phyloP scores from a whole-genome alignment of 2,888 invertebrate species.

The Rambutsinella grinnellia region DNA sequence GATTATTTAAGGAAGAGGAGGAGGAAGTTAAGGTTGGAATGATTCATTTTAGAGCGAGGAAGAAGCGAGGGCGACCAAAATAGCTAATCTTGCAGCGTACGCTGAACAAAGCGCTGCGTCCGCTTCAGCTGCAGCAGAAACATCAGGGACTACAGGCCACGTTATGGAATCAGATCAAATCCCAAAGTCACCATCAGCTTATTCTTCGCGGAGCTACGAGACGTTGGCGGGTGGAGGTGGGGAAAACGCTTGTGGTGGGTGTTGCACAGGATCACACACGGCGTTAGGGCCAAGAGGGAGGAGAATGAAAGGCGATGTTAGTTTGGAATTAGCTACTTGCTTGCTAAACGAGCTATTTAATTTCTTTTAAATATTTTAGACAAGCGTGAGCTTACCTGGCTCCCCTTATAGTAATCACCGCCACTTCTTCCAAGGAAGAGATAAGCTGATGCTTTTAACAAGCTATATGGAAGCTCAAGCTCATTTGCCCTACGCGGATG shows the following conservation, averaged over 20 bases:
- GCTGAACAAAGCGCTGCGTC: conserved; percentile 74
- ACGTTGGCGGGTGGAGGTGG: conserved; percentile 89
- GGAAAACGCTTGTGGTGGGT: too few species aligned
- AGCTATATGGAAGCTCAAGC: conserved; percentile 85
- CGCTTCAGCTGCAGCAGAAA: too few species aligned
- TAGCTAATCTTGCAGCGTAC: too few species aligned
- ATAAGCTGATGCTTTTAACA: conserved; percentile 91
- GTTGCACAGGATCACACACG: too few species aligned
- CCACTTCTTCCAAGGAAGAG: conserved; percentile 83
- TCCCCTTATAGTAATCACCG: conserved; percentile 97
- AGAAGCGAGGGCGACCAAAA: conserved; percentile 76
- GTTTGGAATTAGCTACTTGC: too few species aligned
- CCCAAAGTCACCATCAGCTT: conserved; percentile 93
- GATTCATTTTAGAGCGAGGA: conserved; percentile 86
- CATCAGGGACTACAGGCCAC: too few species aligned
- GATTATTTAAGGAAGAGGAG: too few species aligned
- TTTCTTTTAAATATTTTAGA: conserved; percentile 73
- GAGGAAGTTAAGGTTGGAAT: too few species aligned
- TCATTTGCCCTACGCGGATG: conserved; percentile 96
- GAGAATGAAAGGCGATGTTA: too few species aligned
- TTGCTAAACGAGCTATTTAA: not conserved
- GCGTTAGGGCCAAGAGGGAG: too few species aligned
- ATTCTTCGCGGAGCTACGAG: conserved; percentile 93
- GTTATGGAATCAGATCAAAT: conserved; percentile 71
- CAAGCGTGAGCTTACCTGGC: conserved; percentile 95